These are phyloP conservation scores for Didymodactylos carnosus DNA, from an alignment of 2,888 invertebrate genomes.

Conservation along the genomic window DNA sequence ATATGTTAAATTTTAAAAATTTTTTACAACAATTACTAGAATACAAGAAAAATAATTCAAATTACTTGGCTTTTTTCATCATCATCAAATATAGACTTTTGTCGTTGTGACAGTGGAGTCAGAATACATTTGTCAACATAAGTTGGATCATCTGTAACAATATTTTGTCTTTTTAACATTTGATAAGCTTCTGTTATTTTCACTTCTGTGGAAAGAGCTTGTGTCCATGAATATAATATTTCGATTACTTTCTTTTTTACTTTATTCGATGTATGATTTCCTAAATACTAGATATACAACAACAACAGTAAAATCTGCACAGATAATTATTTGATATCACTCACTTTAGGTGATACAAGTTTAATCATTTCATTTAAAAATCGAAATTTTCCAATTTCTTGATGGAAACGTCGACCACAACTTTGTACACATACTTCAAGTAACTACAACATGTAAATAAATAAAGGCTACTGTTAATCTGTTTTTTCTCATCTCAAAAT, in stretches of 20 bases:
- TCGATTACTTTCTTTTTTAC: conserved; percentile 65
- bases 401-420: conserved; percentile 61
- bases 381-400: conserved; percentile 79
- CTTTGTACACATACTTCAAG: conserved; percentile 69
- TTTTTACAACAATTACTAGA: too few relatives aligned
- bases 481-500: too few relatives aligned
- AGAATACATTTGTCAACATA: conserved; percentile 21
- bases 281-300: conserved; percentile 46
- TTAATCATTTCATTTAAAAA: conserved; percentile 92
- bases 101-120: conserved; percentile 27
- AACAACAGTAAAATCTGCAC: too few relatives aligned
- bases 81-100: conserved; percentile 49
- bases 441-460: too few relatives aligned
- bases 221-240: conserved; percentile 48
- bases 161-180: conserved; percentile 74
- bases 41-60: not conserved
- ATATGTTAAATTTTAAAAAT: not conserved
- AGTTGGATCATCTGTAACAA: conserved; percentile 45
- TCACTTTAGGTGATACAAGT: conserved; percentile 67
- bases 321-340: not conserved
- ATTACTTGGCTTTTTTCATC: conserved; percentile 47
- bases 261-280: conserved; percentile 55
- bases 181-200: conserved; percentile 83
- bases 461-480: too few relatives aligned
- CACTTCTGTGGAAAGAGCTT: conserved; percentile 36